Evolutionary conservation across 2,113 vertebrate species (phyloP).

Genomic region (Eretmochelys imbricata): DNA sequence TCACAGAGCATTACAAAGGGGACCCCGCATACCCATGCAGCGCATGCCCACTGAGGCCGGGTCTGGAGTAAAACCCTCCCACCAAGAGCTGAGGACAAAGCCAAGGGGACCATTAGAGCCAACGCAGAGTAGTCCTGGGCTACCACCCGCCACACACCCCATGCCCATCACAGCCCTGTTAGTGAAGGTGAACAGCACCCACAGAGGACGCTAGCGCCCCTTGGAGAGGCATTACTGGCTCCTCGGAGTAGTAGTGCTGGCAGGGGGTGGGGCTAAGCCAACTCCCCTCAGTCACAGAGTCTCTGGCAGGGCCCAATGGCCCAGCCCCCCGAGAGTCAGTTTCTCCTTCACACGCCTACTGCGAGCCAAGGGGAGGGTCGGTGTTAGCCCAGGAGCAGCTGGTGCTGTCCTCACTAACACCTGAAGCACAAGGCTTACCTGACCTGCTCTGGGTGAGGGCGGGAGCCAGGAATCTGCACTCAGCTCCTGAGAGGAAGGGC

Average conservation of each 20-base stretch:
- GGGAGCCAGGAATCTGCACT: neutral
- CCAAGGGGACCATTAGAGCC: neutral
- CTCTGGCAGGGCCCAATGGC: neutral
- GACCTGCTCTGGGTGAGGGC: neutral
- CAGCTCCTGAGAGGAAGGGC: neutral
- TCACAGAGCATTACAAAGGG: neutral
- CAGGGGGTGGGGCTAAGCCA: neutral
- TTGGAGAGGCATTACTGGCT: neutral
- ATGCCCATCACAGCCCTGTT: neutral
- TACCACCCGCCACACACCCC: neutral
- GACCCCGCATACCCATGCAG: neutral
- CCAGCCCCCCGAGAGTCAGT: fast-evolving
- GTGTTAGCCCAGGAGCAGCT: neutral
- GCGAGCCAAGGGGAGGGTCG: neutral
- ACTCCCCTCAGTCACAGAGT: neutral
- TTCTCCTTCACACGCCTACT: neutral
- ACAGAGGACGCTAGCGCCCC: neutral
- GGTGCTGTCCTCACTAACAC: neutral
- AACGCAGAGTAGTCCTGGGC: neutral
- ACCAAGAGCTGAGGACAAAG: neutral
- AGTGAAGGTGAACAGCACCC: neutral
- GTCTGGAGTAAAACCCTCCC: neutral
- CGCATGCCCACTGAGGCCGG: neutral
- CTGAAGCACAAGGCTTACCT: neutral
- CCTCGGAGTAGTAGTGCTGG: neutral